These are phyloP conservation scores for Piscicola geometra DNA, from an alignment of 2,888 invertebrate species.

Conservation along the genomic window DNA sequence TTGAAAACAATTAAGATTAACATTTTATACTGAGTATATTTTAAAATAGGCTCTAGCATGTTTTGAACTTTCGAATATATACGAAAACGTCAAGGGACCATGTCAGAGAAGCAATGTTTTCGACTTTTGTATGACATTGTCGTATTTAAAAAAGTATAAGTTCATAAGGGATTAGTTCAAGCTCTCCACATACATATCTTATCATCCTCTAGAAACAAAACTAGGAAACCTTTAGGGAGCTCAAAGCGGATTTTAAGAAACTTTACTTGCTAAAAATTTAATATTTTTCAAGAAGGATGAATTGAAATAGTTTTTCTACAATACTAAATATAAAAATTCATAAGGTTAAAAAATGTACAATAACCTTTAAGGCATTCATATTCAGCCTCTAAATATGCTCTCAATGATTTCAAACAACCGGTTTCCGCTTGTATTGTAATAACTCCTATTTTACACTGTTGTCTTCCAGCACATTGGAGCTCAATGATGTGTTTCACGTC, in stretches of 20 bases:
- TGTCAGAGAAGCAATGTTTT: too few species aligned
- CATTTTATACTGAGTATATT: too few species aligned
- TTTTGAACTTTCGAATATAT: too few species aligned
- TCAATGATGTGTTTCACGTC: conserved; percentile 21
- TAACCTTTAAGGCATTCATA: conserved; percentile 18
- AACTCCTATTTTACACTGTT: conserved; percentile 14
- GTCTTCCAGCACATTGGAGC: conserved; percentile 18
- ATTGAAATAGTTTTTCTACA: not conserved
- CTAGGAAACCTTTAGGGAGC: not conserved
- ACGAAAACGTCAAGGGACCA: too few species aligned
- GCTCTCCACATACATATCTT: too few species aligned
- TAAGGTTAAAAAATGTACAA: not conserved
- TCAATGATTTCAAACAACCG: conserved; percentile 12
- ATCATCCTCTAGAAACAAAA: not conserved
- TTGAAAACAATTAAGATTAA: too few species aligned
- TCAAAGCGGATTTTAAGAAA: too few species aligned
- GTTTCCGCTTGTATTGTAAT: conserved; percentile 14
- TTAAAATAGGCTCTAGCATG: too few species aligned
- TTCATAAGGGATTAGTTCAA: too few species aligned
- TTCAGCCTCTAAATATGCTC: conserved; percentile 2
- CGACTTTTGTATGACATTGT: too few species aligned
- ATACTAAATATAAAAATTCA: not conserved
- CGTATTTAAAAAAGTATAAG: too few species aligned
- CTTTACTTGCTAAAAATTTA: too few species aligned
- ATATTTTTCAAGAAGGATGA: not conserved